Percentiles rank a stretch among this genome's conserved stretches.
These are phyloP conservation scores for Euphysa ruthae DNA, from an alignment of 30 jellyfish, hydroid and myxozoan genomes.

Conservation along the genomic window DNA sequence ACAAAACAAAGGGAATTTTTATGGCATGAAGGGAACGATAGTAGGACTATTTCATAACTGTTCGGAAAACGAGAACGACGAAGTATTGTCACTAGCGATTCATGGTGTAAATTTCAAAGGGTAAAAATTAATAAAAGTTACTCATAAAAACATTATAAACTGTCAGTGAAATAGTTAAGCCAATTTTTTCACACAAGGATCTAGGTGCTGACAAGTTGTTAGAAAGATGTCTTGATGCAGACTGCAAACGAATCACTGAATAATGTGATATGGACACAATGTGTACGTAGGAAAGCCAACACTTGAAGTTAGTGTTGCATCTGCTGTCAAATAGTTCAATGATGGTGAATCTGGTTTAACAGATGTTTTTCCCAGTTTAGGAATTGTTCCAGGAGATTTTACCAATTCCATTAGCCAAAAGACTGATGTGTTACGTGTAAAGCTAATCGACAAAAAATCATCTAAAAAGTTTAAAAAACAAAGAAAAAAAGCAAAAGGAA, in stretches of 20 bases:
- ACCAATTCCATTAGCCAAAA: too few species aligned
- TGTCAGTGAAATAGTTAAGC: constrained; percentile 14
- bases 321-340: too few species aligned
- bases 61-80: constrained; percentile 3
- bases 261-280: constrained; percentile 11
- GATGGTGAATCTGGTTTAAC: constrained; percentile 19
- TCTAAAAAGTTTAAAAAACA: too few species aligned
- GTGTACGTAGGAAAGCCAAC: constrained; percentile 13
- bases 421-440: too few species aligned
- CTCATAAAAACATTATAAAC: constrained; percentile 24
- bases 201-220: too few species aligned
- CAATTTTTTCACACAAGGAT: constrained; percentile 35
- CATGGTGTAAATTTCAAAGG: constrained; percentile 34
- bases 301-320: constrained; percentile 19
- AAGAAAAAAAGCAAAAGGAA: too few species aligned
- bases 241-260: constrained; percentile 31
- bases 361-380: constrained; percentile 4
- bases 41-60: constrained; percentile 29
- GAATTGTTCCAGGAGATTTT: constrained; percentile 5
- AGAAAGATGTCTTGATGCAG: constrained; percentile 18
- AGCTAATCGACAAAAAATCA: too few species aligned
- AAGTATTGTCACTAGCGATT: not conserved
- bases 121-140: not conserved
- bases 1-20: constrained; percentile 13
- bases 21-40: constrained; percentile 29